Percentiles rank a stretch among this genome's conserved stretches.
phyloP scores from a whole-genome alignment of 1,140 invertebrate species.

The Mycetomoellerius zeteki region DNA sequence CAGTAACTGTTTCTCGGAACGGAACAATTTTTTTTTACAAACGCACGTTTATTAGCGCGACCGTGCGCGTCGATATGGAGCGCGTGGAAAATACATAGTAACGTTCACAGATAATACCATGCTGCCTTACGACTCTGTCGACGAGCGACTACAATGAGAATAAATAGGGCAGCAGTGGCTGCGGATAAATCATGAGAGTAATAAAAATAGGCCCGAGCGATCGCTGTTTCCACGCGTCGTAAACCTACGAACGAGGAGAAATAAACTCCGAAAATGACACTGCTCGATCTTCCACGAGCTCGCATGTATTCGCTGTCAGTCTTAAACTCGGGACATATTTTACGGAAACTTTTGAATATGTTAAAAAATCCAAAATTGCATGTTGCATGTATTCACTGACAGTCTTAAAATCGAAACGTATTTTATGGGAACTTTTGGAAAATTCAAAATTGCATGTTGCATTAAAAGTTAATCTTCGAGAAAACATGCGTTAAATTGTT shows the following conservation, averaged over 20 bases:
- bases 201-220: slow-evolving; percentile 44
- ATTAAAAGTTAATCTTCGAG: not conserved
- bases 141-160: slow-evolving; percentile 53
- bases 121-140: slow-evolving; percentile 27
- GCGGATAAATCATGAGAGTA: slow-evolving; percentile 53
- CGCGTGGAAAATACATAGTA: slow-evolving; percentile 19
- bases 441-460: not conserved
- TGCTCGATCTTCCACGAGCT: slow-evolving; percentile 11
- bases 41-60: slow-evolving; percentile 59
- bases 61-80: slow-evolving; percentile 54
- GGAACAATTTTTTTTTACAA: slow-evolving; percentile 46
- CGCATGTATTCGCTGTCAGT: not conserved
- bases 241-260: slow-evolving; percentile 42
- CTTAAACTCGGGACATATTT: not conserved
- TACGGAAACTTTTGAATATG: not conserved
- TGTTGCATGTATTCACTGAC: no score
- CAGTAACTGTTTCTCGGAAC: slow-evolving; percentile 58
- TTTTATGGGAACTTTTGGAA: no score
- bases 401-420: no score
- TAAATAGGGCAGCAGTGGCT: slow-evolving; percentile 44
- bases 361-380: not conserved
- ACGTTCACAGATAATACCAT: not conserved
- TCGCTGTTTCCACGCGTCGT: slow-evolving; percentile 45
- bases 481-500: not conserved
- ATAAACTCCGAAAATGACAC: slow-evolving; percentile 52